A percentile compares a stretch with the other conserved stretches of the same genome.
Conservation (phyloP, 2,797 vertebrate species). For the Capromys pilorides region DNA sequence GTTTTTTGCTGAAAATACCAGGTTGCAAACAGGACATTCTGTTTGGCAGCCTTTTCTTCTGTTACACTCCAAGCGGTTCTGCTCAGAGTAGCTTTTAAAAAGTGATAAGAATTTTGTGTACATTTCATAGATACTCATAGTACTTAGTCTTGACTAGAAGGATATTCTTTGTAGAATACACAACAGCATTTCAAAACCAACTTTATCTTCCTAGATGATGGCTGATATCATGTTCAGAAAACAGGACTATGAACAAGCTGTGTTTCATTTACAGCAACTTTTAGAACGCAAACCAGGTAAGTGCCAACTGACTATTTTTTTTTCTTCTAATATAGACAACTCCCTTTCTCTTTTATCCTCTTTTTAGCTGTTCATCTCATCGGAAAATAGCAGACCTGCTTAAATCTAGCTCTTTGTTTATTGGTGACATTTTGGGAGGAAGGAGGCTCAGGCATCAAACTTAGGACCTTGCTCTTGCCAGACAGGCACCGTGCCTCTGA, state of each 20-base stretch:
- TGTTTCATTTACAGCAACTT: conserved; percentile 96
- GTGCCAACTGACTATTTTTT: conserved; percentile 46
- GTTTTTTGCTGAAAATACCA: conserved; percentile 60
- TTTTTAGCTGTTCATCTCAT: not conserved
- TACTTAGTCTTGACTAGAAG: conserved; percentile 1
- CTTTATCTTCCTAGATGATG: conserved; percentile 92
- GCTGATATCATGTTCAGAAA: conserved; percentile 98
- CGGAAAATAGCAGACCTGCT: not conserved
- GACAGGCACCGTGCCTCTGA: no score
- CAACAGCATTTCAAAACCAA: conserved; percentile 57
- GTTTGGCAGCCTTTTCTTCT: conserved; percentile 45
- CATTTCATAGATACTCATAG: conserved; percentile 55
- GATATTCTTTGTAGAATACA: conserved; percentile 11
- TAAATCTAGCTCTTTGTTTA: not conserved
- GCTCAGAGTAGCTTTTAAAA: not conserved
- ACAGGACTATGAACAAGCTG: conserved; percentile 96
- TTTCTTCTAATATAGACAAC: not conserved
- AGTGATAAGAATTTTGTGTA: not conserved
- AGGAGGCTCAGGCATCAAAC: no score
- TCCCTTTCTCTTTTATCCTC: not conserved
- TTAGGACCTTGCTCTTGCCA: no score
- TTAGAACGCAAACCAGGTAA: conserved; percentile 96
- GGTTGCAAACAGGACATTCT: conserved; percentile 26
- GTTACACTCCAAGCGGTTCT: not conserved
- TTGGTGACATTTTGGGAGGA: not conserved